phyloP scores from a whole-genome alignment of 2,113 vertebrate genomes.

The Seriola dumerili region DNA sequence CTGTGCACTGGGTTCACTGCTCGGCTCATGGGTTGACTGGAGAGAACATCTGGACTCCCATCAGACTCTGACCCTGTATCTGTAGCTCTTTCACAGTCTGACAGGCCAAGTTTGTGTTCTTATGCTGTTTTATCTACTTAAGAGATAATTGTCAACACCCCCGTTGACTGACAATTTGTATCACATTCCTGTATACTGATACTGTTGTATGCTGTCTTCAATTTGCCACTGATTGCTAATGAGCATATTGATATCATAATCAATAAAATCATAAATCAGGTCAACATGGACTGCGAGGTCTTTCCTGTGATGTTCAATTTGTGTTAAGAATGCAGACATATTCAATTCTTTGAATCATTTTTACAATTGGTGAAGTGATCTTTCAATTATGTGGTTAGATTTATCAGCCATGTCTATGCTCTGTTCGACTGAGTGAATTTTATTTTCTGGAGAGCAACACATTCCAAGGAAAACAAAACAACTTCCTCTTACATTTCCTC shows the following conservation, averaged over 20 bases:
- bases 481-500: too few relatives aligned
- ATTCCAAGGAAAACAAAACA: too few relatives aligned
- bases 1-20: conserved; percentile 37
- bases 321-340: not conserved
- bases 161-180: not conserved
- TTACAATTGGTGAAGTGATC: too few relatives aligned
- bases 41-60: conserved; percentile 26
- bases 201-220: not conserved
- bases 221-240: not conserved
- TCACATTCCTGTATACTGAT: not conserved
- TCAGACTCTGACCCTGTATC: not conserved
- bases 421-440: too few relatives aligned
- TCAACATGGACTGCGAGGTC: not conserved
- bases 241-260: too few relatives aligned
- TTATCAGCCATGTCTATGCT: too few relatives aligned
- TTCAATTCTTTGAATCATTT: not conserved
- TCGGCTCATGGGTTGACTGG: conserved; percentile 73
- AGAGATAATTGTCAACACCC: not conserved
- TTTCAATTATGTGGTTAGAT: too few relatives aligned
- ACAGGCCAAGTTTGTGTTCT: not conserved
- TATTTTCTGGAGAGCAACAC: too few relatives aligned
- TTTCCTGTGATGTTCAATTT: not conserved
- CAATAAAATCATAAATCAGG: too few relatives aligned
- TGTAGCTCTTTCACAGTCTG: not conserved
- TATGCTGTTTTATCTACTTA: not conserved